Conservation (phyloP, 2,888 invertebrate species). For the Conops quadrifasciatus region DNA sequence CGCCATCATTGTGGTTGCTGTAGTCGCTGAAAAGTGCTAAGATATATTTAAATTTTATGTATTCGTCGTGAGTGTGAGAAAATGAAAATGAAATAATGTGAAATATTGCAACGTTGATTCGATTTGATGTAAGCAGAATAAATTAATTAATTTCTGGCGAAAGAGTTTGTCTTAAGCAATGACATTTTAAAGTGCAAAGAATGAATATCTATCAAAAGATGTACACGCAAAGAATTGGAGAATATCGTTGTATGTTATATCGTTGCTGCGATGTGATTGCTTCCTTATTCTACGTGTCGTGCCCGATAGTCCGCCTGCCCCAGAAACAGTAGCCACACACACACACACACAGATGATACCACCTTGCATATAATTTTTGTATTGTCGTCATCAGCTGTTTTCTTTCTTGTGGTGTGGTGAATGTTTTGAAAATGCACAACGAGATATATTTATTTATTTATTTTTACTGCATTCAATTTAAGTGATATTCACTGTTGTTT, state of each 20-base stretch:
- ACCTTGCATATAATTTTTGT: slow-evolving; percentile 4
- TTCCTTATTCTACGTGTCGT: slow-evolving; percentile 19
- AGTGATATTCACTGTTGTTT: slow-evolving; percentile 9
- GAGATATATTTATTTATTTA: neutral
- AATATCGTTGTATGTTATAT: too few relatives aligned
- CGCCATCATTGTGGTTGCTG: slow-evolving; percentile 11
- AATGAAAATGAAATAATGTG: neutral
- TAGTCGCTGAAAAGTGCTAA: neutral
- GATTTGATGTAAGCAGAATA: neutral
- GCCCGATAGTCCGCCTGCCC: neutral
- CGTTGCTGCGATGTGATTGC: neutral
- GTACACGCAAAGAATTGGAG: neutral
- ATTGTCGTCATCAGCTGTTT: slow-evolving; percentile 37
- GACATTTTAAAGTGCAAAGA: neutral
- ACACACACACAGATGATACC: slow-evolving; percentile 18
- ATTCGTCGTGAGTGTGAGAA: slow-evolving; percentile 23
- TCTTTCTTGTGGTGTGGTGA: slow-evolving; percentile 12
- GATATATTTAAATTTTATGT: slow-evolving; percentile 18
- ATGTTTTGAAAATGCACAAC: slow-evolving; percentile 3
- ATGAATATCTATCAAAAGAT: neutral
- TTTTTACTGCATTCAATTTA: slow-evolving; percentile 40
- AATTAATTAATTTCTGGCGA: neutral
- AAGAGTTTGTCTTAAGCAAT: neutral
- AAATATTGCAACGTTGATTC: neutral
- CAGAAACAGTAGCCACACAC: neutral